Conservation (phyloP, 2,797 vertebrate genomes). For the Margarornis squamiger region DNA sequence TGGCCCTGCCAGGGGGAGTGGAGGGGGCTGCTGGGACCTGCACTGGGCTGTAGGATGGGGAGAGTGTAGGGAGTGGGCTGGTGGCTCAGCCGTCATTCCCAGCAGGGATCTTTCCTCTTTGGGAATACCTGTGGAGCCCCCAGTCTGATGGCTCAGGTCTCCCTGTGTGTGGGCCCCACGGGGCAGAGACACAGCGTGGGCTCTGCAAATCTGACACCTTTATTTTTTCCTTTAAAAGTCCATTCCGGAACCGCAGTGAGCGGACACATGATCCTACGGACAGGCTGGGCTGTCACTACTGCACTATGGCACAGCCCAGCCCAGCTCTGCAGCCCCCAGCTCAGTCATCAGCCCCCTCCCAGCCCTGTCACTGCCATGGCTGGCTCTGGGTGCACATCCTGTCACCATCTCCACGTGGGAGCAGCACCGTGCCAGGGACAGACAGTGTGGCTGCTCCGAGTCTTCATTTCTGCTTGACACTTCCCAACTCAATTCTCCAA, state of each 20-base stretch:
- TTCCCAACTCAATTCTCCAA: not conserved
- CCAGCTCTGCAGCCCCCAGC: not conserved
- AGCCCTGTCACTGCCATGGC: not conserved
- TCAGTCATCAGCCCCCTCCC: accelerated
- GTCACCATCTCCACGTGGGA: accelerated
- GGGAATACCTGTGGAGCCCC: not conserved
- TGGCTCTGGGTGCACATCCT: accelerated
- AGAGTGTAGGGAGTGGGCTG: not conserved
- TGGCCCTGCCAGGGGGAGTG: accelerated
- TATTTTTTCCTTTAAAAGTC: conserved; percentile 41
- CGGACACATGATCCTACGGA: not conserved
- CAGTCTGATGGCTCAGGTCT: accelerated
- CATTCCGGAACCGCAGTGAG: not conserved
- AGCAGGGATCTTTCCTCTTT: not conserved
- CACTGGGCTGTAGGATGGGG: not conserved
- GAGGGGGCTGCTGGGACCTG: not conserved
- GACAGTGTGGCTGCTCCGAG: not conserved
- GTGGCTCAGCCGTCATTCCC: accelerated
- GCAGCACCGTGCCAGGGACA: not conserved
- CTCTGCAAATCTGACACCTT: conserved; percentile 33
- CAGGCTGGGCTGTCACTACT: not conserved
- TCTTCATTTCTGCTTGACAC: not conserved
- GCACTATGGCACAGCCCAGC: not conserved
- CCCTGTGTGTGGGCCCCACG: accelerated
- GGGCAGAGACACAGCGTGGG: not conserved